phyloP scores from a whole-genome alignment of 2,888 invertebrate species.

The Sipha maydis region DNA sequence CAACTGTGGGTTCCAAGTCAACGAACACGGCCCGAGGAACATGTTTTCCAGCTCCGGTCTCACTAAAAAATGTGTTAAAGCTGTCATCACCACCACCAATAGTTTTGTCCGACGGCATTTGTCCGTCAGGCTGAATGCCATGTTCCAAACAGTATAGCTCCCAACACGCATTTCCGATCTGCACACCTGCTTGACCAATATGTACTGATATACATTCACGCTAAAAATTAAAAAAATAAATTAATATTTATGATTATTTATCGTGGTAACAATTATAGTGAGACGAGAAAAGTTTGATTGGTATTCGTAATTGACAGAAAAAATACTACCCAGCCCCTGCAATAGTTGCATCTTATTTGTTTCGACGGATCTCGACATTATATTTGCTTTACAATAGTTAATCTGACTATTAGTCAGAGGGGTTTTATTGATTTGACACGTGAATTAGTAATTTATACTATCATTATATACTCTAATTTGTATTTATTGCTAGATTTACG shows the following conservation, averaged over 20 bases:
- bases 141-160: slow-evolving; percentile 68
- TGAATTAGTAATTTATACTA: background rate
- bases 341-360: background rate
- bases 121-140: slow-evolving; percentile 70
- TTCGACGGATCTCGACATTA: background rate
- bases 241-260: too few relatives aligned
- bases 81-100: slow-evolving; percentile 68
- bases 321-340: too few relatives aligned
- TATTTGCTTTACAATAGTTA: background rate
- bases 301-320: too few relatives aligned
- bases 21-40: slow-evolving; percentile 73
- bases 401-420: background rate
- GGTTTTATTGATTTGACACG: background rate
- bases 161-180: slow-evolving; percentile 68
- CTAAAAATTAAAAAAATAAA: slow-evolving; percentile 61
- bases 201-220: slow-evolving; percentile 69
- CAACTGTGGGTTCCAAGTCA: slow-evolving; percentile 74
- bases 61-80: slow-evolving; percentile 70
- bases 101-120: slow-evolving; percentile 72
- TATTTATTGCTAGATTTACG: too few relatives aligned
- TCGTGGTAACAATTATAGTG: background rate
- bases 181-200: slow-evolving; percentile 69
- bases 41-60: slow-evolving; percentile 74
- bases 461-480: background rate
- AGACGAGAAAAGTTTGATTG: background rate